phyloP scores from a whole-genome alignment of 2,797 vertebrate genomes.

The Poecile montanus region DNA sequence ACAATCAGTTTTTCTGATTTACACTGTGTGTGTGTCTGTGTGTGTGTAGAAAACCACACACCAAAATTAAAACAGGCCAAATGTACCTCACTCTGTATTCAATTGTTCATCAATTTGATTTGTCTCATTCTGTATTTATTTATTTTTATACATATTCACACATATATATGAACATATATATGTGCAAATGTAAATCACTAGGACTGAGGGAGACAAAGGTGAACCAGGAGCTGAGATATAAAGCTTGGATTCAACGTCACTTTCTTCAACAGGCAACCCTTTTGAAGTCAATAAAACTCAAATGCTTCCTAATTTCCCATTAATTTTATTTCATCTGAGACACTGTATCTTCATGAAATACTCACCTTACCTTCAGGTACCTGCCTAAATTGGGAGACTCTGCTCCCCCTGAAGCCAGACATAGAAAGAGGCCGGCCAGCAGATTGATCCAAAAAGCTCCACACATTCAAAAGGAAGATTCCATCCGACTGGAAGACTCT shows the following conservation, averaged over 20 bases:
- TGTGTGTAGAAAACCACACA: background rate
- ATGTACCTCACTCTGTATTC: background rate
- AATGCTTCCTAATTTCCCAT: background rate
- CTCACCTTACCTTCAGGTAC: background rate
- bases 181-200: background rate
- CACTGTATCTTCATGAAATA: background rate
- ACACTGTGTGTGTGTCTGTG: background rate
- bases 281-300: background rate
- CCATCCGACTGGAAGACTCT: background rate
- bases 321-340: background rate
- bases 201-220: background rate
- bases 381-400: background rate
- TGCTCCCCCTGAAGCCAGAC: conserved; percentile 4
- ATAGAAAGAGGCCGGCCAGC: background rate
- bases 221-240: background rate
- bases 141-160: background rate
- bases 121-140: background rate
- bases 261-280: background rate
- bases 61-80: background rate
- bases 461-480: background rate
- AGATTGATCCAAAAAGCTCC: background rate
- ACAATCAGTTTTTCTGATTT: background rate
- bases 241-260: background rate
- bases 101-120: background rate
- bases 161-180: accelerated